Conservation (phyloP, 2,113 vertebrate species). For the Lepisosteus oculatus region DNA sequence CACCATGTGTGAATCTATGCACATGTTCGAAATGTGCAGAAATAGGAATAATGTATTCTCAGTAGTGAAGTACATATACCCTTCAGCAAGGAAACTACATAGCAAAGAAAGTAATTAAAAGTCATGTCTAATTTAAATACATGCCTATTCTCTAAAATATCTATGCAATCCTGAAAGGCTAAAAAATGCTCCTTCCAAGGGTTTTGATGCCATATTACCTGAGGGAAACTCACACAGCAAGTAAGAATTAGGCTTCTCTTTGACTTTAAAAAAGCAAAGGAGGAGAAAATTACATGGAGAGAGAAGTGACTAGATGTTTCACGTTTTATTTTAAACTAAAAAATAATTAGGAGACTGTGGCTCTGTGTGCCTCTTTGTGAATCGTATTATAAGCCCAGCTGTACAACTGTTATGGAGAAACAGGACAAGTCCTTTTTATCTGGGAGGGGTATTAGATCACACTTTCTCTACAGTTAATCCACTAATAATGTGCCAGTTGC, state of each 20-base stretch:
- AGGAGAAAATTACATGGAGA: neutral
- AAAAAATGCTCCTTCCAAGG: constrained; percentile 50
- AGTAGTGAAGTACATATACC: constrained; percentile 42
- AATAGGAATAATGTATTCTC: constrained; percentile 53
- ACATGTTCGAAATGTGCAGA: constrained; percentile 30
- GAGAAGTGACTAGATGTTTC: neutral
- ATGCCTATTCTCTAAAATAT: constrained; percentile 38
- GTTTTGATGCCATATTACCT: constrained; percentile 41
- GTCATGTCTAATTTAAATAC: constrained; percentile 59
- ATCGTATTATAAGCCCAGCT: too few species aligned
- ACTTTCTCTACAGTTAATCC: too few species aligned
- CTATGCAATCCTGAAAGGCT: constrained; percentile 35
- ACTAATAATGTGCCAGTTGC: too few species aligned
- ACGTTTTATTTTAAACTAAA: too few species aligned
- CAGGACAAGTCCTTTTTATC: too few species aligned
- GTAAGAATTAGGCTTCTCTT: constrained; percentile 30
- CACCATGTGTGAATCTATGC: constrained; percentile 16
- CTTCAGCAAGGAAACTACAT: constrained; percentile 55
- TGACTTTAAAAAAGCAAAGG: neutral
- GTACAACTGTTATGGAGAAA: too few species aligned
- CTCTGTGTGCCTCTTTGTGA: too few species aligned
- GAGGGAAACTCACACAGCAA: constrained; percentile 15
- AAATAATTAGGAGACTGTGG: too few species aligned
- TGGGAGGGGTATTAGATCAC: too few species aligned
- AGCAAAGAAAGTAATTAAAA: constrained; percentile 66